Evolutionary conservation across 1,140 invertebrate genomes (phyloP).

Genomic region (Antheraea pernyi): DNA sequence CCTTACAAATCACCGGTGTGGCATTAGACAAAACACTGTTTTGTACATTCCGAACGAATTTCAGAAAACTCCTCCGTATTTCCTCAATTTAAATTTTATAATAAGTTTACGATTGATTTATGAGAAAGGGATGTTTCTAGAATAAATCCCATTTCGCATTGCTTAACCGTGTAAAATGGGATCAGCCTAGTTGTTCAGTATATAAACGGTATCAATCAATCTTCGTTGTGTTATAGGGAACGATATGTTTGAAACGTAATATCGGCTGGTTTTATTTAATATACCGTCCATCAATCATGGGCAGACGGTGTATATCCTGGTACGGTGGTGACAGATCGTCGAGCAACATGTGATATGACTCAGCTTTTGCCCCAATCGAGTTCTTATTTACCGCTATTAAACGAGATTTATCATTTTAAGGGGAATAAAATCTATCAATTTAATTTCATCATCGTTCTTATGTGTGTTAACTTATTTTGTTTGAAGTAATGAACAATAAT

Average conservation of each 20-base stretch:
- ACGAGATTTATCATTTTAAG: background rate
- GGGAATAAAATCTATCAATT: background rate
- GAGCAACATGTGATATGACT: constrained; percentile 55
- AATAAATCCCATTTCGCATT: constrained; percentile 6
- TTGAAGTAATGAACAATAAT: no score
- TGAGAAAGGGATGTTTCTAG: background rate
- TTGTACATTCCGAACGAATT: constrained; percentile 4
- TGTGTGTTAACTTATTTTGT: no score
- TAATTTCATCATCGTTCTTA: background rate
- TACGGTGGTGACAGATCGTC: constrained; percentile 54
- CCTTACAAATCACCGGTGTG: constrained; percentile 70
- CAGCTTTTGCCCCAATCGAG: constrained; percentile 19
- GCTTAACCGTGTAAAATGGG: constrained; percentile 34
- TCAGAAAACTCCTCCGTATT: background rate
- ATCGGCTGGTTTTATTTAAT: constrained; percentile 61
- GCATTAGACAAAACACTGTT: constrained; percentile 42
- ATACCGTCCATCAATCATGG: constrained; percentile 60
- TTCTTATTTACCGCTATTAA: constrained; percentile 12
- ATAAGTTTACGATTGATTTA: constrained; percentile 10
- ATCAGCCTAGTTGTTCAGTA: background rate
- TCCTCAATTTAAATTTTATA: constrained; percentile 12
- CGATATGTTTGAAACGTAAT: constrained; percentile 68
- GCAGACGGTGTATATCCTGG: constrained; percentile 38
- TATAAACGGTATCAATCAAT: constrained; percentile 48
- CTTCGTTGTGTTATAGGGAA: constrained; percentile 53